Conservation (phyloP, 37 sponge, comb jelly and placozoan species). For the Agelas oroides region DNA sequence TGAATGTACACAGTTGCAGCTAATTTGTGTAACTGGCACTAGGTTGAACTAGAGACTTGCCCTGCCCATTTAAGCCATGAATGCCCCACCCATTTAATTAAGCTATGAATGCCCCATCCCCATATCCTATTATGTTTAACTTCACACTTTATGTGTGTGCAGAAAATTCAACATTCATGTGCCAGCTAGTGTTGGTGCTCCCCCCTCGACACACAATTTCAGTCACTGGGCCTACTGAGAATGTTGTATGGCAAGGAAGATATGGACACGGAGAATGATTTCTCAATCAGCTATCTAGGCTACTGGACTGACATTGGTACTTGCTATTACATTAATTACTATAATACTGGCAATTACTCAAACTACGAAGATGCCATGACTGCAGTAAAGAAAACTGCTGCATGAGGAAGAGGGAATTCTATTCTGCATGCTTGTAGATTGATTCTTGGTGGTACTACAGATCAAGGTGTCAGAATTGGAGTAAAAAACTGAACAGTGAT, state of each 20-base stretch:
- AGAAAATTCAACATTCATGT: too few species aligned
- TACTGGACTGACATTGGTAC: conserved; percentile 63
- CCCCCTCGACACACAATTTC: too few species aligned
- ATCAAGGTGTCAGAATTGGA: conserved; percentile 40
- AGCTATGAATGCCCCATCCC: too few species aligned
- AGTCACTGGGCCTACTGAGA: conserved; percentile 24
- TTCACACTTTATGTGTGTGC: too few species aligned
- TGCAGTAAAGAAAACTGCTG: conserved; percentile 28
- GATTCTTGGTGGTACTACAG: conserved; percentile 75
- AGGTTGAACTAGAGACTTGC: conserved; percentile 30
- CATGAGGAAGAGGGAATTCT: conserved; percentile 24
- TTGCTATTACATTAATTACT: conserved; percentile 55
- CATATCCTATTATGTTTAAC: too few species aligned
- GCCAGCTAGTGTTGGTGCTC: too few species aligned
- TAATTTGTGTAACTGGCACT: conserved; percentile 31
- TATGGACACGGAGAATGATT: conserved; percentile 4
- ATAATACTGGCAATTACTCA: conserved; percentile 25
- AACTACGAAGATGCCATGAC: conserved; percentile 36
- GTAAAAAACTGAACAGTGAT: conserved; percentile 71
- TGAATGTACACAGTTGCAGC: conserved; percentile 25
- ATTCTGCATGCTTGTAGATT: conserved; percentile 33
- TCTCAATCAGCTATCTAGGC: conserved; percentile 24
- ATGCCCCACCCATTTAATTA: too few species aligned
- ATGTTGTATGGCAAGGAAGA: neutral
- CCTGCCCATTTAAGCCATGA: too few species aligned